These are phyloP conservation scores for Bettongia penicillata DNA, from an alignment of 2,113 vertebrate genomes.

Conservation along the genomic window DNA sequence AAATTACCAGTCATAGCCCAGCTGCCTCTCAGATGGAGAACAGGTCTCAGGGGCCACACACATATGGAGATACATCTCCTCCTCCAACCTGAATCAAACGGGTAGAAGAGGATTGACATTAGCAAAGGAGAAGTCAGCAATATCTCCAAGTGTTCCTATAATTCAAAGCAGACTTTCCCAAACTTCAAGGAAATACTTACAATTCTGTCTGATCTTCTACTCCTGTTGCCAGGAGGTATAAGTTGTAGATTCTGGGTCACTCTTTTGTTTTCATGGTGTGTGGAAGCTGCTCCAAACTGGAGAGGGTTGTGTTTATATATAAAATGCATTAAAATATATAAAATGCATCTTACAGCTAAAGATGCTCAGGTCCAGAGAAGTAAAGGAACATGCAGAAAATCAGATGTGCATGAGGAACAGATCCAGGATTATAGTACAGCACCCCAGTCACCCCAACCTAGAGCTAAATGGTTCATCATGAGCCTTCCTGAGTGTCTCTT, in stretches of 20 bases:
- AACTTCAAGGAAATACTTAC: constrained; percentile 51
- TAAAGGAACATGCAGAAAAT: neutral
- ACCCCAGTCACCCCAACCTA: neutral
- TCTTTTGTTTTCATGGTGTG: neutral
- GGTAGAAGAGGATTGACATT: neutral
- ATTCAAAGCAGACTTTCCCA: neutral
- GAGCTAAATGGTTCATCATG: neutral
- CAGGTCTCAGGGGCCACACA: neutral
- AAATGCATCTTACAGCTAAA: neutral
- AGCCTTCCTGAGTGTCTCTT: neutral
- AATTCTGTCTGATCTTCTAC: constrained; percentile 51
- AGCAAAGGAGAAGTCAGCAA: constrained; percentile 20
- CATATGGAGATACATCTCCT: neutral
- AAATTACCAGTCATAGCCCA: neutral
- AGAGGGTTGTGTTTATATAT: neutral
- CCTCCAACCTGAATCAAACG: constrained; percentile 19
- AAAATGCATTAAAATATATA: neutral
- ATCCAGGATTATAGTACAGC: neutral
- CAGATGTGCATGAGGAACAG: neutral
- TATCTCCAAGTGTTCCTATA: constrained; percentile 13
- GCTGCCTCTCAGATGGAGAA: neutral
- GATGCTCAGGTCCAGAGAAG: no score
- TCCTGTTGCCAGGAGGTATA: neutral
- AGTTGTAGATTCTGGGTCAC: neutral
- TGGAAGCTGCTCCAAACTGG: constrained; percentile 23